Base-by-base conservation (phyloP, 37 sponge, comb jelly and placozoan species). In the Diacarnus erythraeanus region DNA sequence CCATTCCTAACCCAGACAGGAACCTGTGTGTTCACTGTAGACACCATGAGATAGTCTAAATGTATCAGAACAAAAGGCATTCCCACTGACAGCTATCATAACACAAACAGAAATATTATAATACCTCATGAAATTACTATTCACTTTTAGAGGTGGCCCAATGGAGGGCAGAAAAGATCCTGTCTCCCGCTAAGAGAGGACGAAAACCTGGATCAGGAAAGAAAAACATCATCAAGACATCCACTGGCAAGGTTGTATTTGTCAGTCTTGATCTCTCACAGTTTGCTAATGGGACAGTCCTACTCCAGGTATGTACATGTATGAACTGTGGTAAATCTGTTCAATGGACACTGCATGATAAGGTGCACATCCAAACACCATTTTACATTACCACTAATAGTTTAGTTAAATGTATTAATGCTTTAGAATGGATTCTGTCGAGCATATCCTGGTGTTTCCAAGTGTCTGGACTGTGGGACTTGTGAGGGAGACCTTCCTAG, bases 201-300 rank as follows among this genome's bases (percentile, higher is more conserved):
- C 83, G 89, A 26, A 88, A 88, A 70, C 84, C 89, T 35, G 89
- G 89, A 33, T 83, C 84, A 10, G 84, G 84, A 15, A 88, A 83
- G 89, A 88, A 88, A 72, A 81, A 87, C 82, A 76, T 87, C 57
- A 60, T 87, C 30, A 87, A 81, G 71, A 81, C 77, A 61, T 77
- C 69, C 57, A 81, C 82, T 34, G 88, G 88, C 8, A 87, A 87
- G 40, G 72, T 69, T 10, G 82, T 81, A 21, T 80, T 59, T 38
- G 88, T 87, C 23, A 72, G 38, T 61, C 72, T 87, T 38, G 88
- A 87, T 54, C 59, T 87, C 29, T 64, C 72, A 29, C 57, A 64
- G 60, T 87, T 63, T 39, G 40, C 43, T 18, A 69, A 56, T 36
- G 77, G 82, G 17, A 81, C 82, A n/a, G 43, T 87, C 18, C 69